Conservation (phyloP, 2,797 vertebrate genomes). For the Coregonus suidteri region DNA sequence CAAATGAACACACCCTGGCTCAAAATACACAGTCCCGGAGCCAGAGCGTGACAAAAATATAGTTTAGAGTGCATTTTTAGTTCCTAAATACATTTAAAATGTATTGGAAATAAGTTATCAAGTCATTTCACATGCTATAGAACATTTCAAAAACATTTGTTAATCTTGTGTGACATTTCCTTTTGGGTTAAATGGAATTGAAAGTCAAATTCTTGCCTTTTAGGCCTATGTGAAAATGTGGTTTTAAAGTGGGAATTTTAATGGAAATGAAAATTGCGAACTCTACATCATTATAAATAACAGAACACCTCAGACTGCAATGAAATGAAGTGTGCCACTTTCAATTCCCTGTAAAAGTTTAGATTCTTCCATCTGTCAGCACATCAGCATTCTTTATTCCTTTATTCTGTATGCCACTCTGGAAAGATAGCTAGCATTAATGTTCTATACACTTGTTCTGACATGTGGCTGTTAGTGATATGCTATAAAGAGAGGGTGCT, state of each 20-base stretch:
- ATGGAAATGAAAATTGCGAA: too few species aligned
- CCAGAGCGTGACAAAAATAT: too few species aligned
- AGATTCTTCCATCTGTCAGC: neutral
- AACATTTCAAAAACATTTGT: too few species aligned
- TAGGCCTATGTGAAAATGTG: neutral
- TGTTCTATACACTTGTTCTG: neutral
- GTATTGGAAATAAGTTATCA: too few species aligned
- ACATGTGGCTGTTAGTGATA: neutral
- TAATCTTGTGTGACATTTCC: neutral
- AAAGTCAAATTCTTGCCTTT: neutral
- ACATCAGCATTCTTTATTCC: neutral
- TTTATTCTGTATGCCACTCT: neutral
- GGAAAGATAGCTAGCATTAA: neutral
- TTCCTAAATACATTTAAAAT: too few species aligned
- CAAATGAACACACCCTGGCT: too few species aligned
- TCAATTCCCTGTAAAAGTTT: neutral
- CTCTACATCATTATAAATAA: neutral
- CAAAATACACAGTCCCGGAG: too few species aligned
- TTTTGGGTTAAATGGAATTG: neutral
- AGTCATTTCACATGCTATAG: too few species aligned
- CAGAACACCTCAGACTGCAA: neutral
- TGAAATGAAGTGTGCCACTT: neutral
- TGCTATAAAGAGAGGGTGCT: neutral
- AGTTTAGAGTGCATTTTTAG: too few species aligned
- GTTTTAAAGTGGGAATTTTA: too few species aligned